Evolutionary conservation across 2,113 vertebrate genomes (phyloP).

Genomic region (Coptodon bakossiorum): DNA sequence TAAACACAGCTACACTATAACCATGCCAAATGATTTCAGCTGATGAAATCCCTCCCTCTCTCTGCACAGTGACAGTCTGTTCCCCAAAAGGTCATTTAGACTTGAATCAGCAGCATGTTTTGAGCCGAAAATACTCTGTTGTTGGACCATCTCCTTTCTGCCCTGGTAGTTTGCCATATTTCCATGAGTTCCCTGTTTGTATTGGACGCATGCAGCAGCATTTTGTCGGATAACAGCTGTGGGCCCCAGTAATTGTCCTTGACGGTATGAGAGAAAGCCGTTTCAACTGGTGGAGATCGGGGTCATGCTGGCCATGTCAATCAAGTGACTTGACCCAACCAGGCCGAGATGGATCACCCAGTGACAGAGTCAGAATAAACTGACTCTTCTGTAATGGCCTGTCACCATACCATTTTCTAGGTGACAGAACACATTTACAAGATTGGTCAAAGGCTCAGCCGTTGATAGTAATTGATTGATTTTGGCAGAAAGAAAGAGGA

Average conservation of each 20-base stretch:
- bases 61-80: not conserved
- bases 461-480: conserved; percentile 12
- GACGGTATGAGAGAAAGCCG: conserved; percentile 37
- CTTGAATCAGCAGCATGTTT: conserved; percentile 4
- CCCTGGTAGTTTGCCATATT: not conserved
- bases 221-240: conserved; percentile 22
- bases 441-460: not conserved
- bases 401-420: conserved; percentile 48
- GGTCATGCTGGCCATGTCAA: conserved; percentile 42
- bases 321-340: conserved; percentile 28
- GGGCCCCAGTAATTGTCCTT: conserved; percentile 54
- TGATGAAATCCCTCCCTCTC: not conserved
- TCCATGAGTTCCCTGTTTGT: conserved; percentile 11
- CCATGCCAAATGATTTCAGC: not conserved
- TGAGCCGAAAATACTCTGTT: not conserved
- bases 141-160: not conserved
- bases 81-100: conserved; percentile 24
- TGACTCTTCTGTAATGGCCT: conserved; percentile 61
- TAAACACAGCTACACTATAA: not conserved
- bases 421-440: conserved; percentile 45
- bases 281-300: conserved; percentile 32
- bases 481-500: not conserved
- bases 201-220: conserved; percentile 18
- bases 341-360: conserved; percentile 11
- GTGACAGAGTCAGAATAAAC: conserved; percentile 43